Evolutionary conservation across 1,140 invertebrate species (phyloP), one percentile per base, ranked within the genome.

Genomic region (Tetramorium parvispinum): DNA sequence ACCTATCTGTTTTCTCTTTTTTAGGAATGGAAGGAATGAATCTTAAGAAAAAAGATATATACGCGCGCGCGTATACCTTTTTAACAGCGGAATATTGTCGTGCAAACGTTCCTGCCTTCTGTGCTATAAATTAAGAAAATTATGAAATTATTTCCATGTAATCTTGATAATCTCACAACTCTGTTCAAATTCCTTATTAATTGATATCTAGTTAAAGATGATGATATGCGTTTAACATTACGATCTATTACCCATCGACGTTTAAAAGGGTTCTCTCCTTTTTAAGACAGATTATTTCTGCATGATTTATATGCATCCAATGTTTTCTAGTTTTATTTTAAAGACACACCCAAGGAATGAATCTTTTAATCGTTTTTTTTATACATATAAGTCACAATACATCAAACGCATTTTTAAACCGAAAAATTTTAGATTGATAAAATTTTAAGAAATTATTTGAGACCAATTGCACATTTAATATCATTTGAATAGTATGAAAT

Each of bases 241-340:
- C 21, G 18, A 46, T 82, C 24, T 57, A 82, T 7, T 16, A 57
- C 11, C 3, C 18, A 73, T 7, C 16, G 57, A 53, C 11, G 24
- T 8, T 73, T 43, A 32, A 59, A 59, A 82, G 27, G 32, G 8
- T 32, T 59, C 40, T 71, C 27, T 73, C 21, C 63, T 68, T 61
- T 63, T 65, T 32, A 46, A 73, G 18, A 79, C 7, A 37, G 3
- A 57, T 82, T n/a, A 82, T 73, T 82, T 82, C 24, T 82, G 53
- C 79, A 82, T 57, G 53, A 73, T 49, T 71, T 73, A 81, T 70
- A 37, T 21, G 7, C 24, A 71, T 71, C 16, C 18, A 59, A 73
- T 24, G 13, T 73, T 82, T 73, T 82, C 71, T 79, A 51, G 53
- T 79, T 79, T 82, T 59, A 82, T 82, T 73, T 59, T 8, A 7